phyloP scores from a whole-genome alignment of 2,797 vertebrate species.

The Chromobotia macracanthus region DNA sequence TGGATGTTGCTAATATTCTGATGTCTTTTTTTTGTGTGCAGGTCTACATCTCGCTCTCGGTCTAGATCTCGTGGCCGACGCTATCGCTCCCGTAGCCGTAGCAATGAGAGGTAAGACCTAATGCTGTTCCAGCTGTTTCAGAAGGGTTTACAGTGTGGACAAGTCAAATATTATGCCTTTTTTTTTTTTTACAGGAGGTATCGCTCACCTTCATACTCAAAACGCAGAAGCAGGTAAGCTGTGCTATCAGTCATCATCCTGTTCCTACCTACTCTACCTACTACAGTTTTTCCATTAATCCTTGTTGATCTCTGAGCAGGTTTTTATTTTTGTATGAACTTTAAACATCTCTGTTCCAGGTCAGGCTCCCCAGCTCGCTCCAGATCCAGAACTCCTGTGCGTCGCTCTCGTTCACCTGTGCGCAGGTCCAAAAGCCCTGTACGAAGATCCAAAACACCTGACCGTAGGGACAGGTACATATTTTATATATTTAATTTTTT shows the following conservation, averaged over 20 bases:
- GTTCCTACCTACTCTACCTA: neutral
- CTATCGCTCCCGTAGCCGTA: constrained; percentile 79
- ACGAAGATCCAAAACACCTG: constrained; percentile 75
- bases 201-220: constrained; percentile 80
- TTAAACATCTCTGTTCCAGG: constrained; percentile 48
- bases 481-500: neutral
- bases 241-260: neutral
- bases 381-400: constrained; percentile 74
- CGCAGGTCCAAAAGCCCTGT: constrained; percentile 66
- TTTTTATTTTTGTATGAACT: neutral
- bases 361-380: constrained; percentile 78
- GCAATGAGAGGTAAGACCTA: constrained; percentile 73
- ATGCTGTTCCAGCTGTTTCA: neutral
- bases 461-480: constrained; percentile 50
- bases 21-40: constrained; percentile 36
- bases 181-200: constrained; percentile 66
- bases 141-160: neutral
- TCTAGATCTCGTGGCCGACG: constrained; percentile 78
- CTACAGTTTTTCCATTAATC: neutral
- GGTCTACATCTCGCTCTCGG: constrained; percentile 77
- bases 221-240: constrained; percentile 79
- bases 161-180: neutral
- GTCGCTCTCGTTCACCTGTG: constrained; percentile 53
- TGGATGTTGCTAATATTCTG: neutral
- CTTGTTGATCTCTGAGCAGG: neutral